phyloP scores from a whole-genome alignment of 1,140 invertebrate genomes.

The Caerostris extrusa region DNA sequence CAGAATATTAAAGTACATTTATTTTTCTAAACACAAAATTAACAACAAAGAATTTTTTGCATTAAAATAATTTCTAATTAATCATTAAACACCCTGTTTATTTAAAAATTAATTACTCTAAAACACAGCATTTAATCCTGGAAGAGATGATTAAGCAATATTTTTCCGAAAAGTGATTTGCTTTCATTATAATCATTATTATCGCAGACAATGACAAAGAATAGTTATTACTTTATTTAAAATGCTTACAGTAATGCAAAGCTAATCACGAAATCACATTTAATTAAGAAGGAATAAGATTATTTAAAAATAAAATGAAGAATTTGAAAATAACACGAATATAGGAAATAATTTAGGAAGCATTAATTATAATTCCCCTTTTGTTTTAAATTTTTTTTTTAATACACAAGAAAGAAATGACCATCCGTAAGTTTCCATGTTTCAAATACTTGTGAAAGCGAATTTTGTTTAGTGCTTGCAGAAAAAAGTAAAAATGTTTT shows the following conservation, averaged over 20 bases:
- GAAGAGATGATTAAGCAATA: background rate
- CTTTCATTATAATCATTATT: background rate
- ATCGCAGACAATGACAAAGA: background rate
- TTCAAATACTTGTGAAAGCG: background rate
- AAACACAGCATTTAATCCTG: background rate
- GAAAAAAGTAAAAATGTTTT: no score
- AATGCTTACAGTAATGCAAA: conserved; percentile 27
- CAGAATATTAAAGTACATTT: no score
- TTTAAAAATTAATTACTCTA: no score
- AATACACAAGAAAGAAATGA: background rate
- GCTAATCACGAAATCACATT: background rate
- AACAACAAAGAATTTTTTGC: no score
- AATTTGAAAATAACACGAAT: background rate
- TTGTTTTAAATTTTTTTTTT: no score
- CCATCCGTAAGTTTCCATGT: background rate
- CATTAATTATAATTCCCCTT: background rate
- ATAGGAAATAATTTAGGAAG: background rate
- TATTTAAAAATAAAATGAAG: background rate
- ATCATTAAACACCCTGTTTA: no score
- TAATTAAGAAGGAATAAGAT: background rate
- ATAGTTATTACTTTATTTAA: conserved; percentile 9
- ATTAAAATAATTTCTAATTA: no score
- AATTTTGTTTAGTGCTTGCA: background rate
- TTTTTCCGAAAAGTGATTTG: background rate
- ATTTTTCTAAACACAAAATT: no score